A percentile compares a stretch with the other conserved stretches of the same genome.
Evolutionary conservation across 2,888 invertebrate species (phyloP).

Genomic region (Hetaerina titia): DNA sequence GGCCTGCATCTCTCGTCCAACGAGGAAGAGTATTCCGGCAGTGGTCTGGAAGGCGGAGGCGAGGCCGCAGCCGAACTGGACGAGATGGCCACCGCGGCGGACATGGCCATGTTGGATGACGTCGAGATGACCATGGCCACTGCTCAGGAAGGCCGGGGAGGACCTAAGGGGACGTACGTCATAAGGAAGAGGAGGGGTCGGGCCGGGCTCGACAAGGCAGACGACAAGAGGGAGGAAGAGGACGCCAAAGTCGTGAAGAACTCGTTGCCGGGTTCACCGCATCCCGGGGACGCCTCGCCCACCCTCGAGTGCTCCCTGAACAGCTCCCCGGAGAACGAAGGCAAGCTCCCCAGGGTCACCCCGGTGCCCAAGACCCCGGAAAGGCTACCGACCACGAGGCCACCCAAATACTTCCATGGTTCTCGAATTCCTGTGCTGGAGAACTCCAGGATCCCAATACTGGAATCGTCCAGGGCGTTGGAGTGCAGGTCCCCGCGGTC

Average conservation of each 20-base stretch:
- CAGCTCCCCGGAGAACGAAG: constrained; percentile 52
- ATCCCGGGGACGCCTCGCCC: not conserved
- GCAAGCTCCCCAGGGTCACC: constrained; percentile 72
- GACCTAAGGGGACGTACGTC: constrained; percentile 87
- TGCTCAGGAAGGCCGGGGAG: constrained; percentile 34
- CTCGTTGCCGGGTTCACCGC: not conserved
- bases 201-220: constrained; percentile 40
- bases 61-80: constrained; percentile 57
- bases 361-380: constrained; percentile 76
- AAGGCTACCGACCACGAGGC: constrained; percentile 74
- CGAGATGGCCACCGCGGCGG: constrained; percentile 68
- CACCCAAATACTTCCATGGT: constrained; percentile 20
- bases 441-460: constrained; percentile 51
- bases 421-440: constrained; percentile 46
- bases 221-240: constrained; percentile 11
- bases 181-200: constrained; percentile 80
- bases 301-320: constrained; percentile 7
- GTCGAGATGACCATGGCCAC: constrained; percentile 75
- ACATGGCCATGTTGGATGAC: constrained; percentile 70
- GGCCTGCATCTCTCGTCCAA: constrained; percentile 77
- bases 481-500: not conserved
- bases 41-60: constrained; percentile 43
- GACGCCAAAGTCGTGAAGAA: not conserved
- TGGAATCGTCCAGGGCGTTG: not conserved
- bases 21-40: constrained; percentile 73